Base-by-base conservation (phyloP, 2,113 vertebrate genomes). In the Tachycineta bicolor region DNA sequence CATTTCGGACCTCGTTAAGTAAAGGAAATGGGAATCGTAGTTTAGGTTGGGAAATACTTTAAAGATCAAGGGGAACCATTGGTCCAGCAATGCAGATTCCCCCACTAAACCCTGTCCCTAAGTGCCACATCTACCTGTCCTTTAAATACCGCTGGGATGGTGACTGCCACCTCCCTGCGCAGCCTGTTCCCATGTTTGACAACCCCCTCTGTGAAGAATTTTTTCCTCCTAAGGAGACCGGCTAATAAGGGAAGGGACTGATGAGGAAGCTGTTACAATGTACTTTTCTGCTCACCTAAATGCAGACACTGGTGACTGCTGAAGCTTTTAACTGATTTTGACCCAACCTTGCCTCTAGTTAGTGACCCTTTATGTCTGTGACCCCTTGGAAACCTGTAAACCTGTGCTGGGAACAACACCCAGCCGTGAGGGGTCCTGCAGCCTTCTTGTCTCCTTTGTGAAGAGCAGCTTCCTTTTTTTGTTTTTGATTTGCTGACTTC, bases 1-100 rank as follows among this genome's bases (percentile, higher is more conserved):
- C 1, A 0, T 16, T 86, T 79, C 21, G 49, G 5, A 28, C 10
- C 39, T 87, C 0, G 1, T 58, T 62, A 25, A 0, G 0, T 24
- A 39, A 62, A 58, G 46, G 59, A 62, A 62, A 44, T n/a, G 21
- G 65, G 56, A 43, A 44, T 43, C 6, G 3, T 3, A 10, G 34
- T 44, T 90, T 37, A 3, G 31, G 47, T 14, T 63, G 49, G 71
- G 33, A 77, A 70, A 16, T 29, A 5, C 15, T 83, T 77, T 33
- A 24, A 33, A 49, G 52, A 25, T 34, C 34, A 21, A 17, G 24
- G 15, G 4, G 8, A 77, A 24, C 22, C 7, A 4, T 28, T 49
- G 46, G 33, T 34, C 12, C 41, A 77, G 34, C 5, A 19, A 47
- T 70, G 80, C 26, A 49, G 43, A 21, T 55, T 64, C 12, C 63